These are phyloP conservation scores for Lordiphosa andalusiaca DNA, from an alignment of 2,888 invertebrate genomes.

Conservation along the genomic window DNA sequence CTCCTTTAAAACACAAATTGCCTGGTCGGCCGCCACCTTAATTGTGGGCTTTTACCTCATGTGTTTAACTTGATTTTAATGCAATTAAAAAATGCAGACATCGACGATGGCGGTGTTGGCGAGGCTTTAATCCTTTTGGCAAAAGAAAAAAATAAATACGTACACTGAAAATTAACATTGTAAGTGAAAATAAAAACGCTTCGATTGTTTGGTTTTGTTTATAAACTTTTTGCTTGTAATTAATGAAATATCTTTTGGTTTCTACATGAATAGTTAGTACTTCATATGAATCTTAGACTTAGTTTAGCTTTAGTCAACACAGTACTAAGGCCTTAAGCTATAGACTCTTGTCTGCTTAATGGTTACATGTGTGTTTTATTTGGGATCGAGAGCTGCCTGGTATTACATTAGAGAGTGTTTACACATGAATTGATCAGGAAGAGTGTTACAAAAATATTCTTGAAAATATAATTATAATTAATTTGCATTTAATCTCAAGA, in stretches of 20 bases:
- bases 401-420: conserved; percentile 3
- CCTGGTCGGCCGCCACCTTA: conserved; percentile 40
- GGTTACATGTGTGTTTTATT: conserved; percentile 13
- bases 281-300: conserved; percentile 44
- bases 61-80: conserved; percentile 30
- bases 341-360: conserved; percentile 43
- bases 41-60: conserved; percentile 32
- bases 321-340: conserved; percentile 59
- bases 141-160: neutral
- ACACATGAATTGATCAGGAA: neutral
- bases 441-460: too few relatives aligned
- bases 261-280: conserved; percentile 34
- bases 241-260: conserved; percentile 65
- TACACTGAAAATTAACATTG: neutral
- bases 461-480: neutral
- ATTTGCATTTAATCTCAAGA: neutral
- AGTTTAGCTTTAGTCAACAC: conserved; percentile 44
- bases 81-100: conserved; percentile 32
- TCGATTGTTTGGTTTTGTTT: neutral
- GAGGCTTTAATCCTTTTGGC: neutral
- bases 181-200: neutral
- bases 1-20: conserved; percentile 51
- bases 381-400: conserved; percentile 31
- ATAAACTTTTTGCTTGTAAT: conserved; percentile 24
- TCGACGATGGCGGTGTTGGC: neutral